Base-by-base conservation (phyloP, 2,113 vertebrate genomes). In the Caracal caracal region DNA sequence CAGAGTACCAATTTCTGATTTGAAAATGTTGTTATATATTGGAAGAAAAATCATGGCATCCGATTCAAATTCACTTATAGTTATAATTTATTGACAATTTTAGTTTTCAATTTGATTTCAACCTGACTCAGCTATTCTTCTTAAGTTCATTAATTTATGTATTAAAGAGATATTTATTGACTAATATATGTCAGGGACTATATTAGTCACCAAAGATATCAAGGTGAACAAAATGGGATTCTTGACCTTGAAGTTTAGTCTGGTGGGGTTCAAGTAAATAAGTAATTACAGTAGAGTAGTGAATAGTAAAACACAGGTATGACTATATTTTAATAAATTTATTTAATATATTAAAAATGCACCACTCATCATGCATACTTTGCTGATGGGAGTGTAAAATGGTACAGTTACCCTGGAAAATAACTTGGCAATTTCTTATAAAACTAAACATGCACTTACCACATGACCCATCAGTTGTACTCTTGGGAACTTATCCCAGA, bases 51-150 rank as follows among this genome's bases (percentile, higher is more conserved):
- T 61, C 33, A 92, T 66, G 4, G 3, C 10, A 80, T 47, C 35
- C 6, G 37, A 53, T 59, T 95, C 20, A 87, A 87, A 79, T 40
- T 93, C 40, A 92, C 16, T 53, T 71, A 49, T 73, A 30, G 33
- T 59, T 89, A 66, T 82, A 86, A 73, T 84, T 88, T 87, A 88
- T 35, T 95, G 47, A 87, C 5, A 92, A 17, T 30, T 92, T 93
- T 84, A 47, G 68, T 85, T 90, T 91, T 63, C 17, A 85, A 3
- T 70, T 88, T 95, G 8, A 94, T 90, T 90, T 93, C 86, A 87
- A 3, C 11, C 22, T 94, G 56, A 94, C 5, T 88, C 51, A 78
- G 12, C 22, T 88, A 49, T 80, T 81, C n/a, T 96, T 78, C 28
- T 93, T 88, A 68, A 90, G n/a, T 68, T 93, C 11, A 79, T 86